These are phyloP conservation scores for Imbricaverruca yamaguchii DNA, from an alignment of 2,888 invertebrate species.

Conservation along the genomic window DNA sequence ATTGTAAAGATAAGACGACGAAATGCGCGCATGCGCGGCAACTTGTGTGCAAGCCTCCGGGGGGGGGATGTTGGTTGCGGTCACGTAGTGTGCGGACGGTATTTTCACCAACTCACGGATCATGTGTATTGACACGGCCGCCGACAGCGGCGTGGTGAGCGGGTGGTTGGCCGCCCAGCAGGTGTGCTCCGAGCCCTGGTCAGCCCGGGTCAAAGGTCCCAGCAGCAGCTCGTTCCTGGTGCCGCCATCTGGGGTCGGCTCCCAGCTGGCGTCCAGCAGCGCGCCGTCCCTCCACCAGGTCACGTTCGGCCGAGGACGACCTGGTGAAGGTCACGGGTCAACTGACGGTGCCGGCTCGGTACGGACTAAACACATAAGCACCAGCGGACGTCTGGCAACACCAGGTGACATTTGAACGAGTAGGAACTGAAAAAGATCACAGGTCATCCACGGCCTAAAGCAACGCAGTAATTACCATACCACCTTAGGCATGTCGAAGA, in stretches of 20 bases:
- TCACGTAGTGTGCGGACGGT: too few relatives aligned
- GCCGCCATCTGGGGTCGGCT: constrained; percentile 25
- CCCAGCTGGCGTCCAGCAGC: constrained; percentile 29
- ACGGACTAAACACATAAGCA: too few relatives aligned
- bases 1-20: too few relatives aligned
- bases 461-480: too few relatives aligned
- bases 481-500: too few relatives aligned
- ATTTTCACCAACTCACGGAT: constrained; percentile 26
- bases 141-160: constrained; percentile 28
- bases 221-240: constrained; percentile 29
- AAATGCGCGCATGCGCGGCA: too few relatives aligned
- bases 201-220: constrained; percentile 27
- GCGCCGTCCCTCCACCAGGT: constrained; percentile 31
- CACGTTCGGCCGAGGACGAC: constrained; percentile 30
- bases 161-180: constrained; percentile 31
- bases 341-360: too few relatives aligned
- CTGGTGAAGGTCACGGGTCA: constrained; percentile 15
- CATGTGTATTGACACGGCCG: constrained; percentile 27
- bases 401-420: background rate
- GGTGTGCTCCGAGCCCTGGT: constrained; percentile 28
- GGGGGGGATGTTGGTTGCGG: too few relatives aligned
- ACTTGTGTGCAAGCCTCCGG: too few relatives aligned
- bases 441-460: too few relatives aligned
- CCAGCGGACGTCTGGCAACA: constrained; percentile 26
- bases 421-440: too few relatives aligned